Base-by-base conservation (phyloP, 1,140 invertebrate genomes). In the Drosophila tsacasi region DNA sequence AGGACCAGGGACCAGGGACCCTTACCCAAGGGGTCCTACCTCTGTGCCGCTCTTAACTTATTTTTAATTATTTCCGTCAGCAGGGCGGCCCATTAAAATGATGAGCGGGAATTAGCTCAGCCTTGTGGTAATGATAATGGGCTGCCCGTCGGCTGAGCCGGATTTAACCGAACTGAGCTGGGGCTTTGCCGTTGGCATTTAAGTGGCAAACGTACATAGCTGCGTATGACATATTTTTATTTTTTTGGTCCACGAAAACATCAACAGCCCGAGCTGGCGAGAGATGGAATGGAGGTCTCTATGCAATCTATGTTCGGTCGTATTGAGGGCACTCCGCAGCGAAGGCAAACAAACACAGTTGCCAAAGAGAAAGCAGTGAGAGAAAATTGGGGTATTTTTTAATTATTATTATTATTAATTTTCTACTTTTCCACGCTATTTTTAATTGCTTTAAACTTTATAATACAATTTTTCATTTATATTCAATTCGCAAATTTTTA, bases 251-350 rank as follows among this genome's bases (percentile, higher is more conserved):
- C 69, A 74, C 78, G 63, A 75, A 87, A 84, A 84, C 73, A 75
- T 72, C 69, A 78, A 64, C 76, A 63, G 42, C 49, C 61, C 42
- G 58, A 13, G 54, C 54, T 57, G 54, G 50, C 52, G 60, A 57
- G 17, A 19, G 54, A 52, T 44, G 57, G 46, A n/a, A 19, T 12
- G 25, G 47, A 21, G 32, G 40, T 46, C 47, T 66, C 40, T 32
- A 32, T 55, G 67, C 23, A 71, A 55, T 47, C 68, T 57, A 50
- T 32, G 60, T 60, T 52, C 66, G 60, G 60, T 55, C 66, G 60
- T 71, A 91, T 90, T 85, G 79, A 79, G 82, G 83, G 50, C 82
- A 82, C 85, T 82, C 73, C 58, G 80, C 65, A 68, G 83, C 71
- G 68, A 76, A 68, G 57, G 84, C 75, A 81, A 83, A 72, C 83